phyloP scores from a whole-genome alignment of 1,140 invertebrate species.

The Diorhabda elongata region DNA sequence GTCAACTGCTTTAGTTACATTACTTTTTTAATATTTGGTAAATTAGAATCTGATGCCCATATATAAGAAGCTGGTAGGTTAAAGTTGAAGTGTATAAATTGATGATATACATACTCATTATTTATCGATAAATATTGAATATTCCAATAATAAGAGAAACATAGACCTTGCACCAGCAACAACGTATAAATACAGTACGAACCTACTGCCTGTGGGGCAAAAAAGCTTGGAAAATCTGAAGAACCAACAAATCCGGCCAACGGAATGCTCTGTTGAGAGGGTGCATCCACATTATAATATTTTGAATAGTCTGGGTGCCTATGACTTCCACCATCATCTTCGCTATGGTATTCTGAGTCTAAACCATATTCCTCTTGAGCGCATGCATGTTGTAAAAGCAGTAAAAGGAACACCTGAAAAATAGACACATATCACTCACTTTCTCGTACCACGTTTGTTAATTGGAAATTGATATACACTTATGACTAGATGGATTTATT shows the following conservation, averaged over 20 bases:
- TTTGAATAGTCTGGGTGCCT: conserved; percentile 14
- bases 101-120: too few relatives aligned
- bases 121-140: too few relatives aligned
- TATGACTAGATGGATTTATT: background rate
- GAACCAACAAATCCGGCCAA: conserved; percentile 2
- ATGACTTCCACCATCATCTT: conserved; percentile 9
- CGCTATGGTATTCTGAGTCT: background rate
- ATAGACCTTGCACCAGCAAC: background rate
- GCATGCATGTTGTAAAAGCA: conserved; percentile 1
- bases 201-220: conserved; percentile 7
- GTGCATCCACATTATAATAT: conserved; percentile 6
- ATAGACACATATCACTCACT: background rate
- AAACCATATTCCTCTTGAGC: conserved; percentile 13
- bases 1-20: too few relatives aligned
- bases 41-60: too few relatives aligned
- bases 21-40: too few relatives aligned
- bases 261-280: background rate
- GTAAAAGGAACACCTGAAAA: conserved; percentile 8
- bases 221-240: conserved; percentile 8
- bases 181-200: background rate
- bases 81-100: too few relatives aligned
- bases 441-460: background rate
- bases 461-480: background rate
- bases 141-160: too few relatives aligned
- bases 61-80: too few relatives aligned